phyloP scores from a whole-genome alignment of 1,140 invertebrate genomes.

The Anadara kagoshimensis region DNA sequence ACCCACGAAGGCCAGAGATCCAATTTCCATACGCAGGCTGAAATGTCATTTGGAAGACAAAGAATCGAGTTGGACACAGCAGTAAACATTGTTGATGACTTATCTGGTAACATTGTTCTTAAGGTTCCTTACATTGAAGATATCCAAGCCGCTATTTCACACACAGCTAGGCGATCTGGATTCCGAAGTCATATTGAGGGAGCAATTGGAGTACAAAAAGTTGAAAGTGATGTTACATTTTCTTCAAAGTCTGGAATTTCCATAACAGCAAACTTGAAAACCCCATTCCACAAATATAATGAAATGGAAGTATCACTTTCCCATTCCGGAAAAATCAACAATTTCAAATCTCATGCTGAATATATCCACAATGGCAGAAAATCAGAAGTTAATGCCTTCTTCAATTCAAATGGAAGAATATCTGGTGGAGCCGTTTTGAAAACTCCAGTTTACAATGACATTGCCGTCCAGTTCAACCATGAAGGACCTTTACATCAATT shows the following conservation, averaged over 20 bases:
- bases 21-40: slow-evolving; percentile 16
- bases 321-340: background rate
- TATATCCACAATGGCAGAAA: slow-evolving; percentile 15
- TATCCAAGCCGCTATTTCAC: background rate
- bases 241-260: slow-evolving; percentile 7
- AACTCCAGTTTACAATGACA: slow-evolving; percentile 25
- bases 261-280: background rate
- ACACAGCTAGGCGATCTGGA: slow-evolving; percentile 12
- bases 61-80: background rate
- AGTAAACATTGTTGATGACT: background rate
- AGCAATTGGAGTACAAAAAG: slow-evolving; percentile 1
- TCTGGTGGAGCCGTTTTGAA: background rate
- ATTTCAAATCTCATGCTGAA: slow-evolving; percentile 3
- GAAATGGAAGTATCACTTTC: slow-evolving; percentile 1
- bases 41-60: background rate
- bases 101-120: background rate
- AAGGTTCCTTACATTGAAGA: background rate
- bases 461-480: background rate
- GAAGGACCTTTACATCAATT: slow-evolving; percentile 8
- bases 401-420: slow-evolving; percentile 7
- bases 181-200: slow-evolving; percentile 19
- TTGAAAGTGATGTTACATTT: slow-evolving; percentile 22
- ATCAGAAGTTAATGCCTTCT: background rate
- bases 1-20: slow-evolving; percentile 12
- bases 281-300: slow-evolving; percentile 1